Evolutionary conservation across 2,888 invertebrate species (phyloP), one percentile per base, ranked within the genome.

Genomic region (Drosophila emarginata): DNA sequence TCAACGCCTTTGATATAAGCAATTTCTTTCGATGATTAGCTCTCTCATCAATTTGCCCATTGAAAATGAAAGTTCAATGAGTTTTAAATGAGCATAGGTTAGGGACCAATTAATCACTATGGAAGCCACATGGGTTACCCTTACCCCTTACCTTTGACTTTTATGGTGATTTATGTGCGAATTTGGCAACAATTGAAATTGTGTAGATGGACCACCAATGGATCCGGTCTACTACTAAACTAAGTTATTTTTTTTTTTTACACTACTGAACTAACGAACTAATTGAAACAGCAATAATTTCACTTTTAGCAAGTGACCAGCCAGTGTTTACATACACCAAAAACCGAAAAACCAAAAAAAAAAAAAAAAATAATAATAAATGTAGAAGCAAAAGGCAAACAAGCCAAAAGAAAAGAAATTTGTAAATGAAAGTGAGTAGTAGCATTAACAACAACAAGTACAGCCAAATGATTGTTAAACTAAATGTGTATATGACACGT

Each of bases 341-440:
- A 32, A 32, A 37, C 37, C 37, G 37, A 37, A 37, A 37, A n/a
- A 39, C 14, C 18, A 21, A 45, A 83, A 79, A 61, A 74, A 71
- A 67, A 68, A 45, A 14, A 14, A 5, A 5, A 14, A 45, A 21
- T 45, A 45, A 21, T 45, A 54, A 51, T 51, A 71, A 72, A 59
- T 57, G 59, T 26, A 63, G 32, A 32, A 32, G 32, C 32, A 65
- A 67, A 53, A 64, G 45, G 59, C 65, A 70, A 84, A 79, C 67
- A 74, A 72, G 71, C 39, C 65, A 51, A 60, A 54, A 61, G 69
- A 87, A 82, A 85, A 87, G 86, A 85, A 87, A 87, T 70, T 60
- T 54, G 68, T 70, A 82, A 82, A 82, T 87, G 82, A 82, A 82
- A 82, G 82, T 82, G 83, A 87, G 83, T 64, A 84, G 76, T 67